Evolutionary conservation across 1,140 invertebrate species (phyloP).

Genomic region (Coptotermes formosanus): DNA sequence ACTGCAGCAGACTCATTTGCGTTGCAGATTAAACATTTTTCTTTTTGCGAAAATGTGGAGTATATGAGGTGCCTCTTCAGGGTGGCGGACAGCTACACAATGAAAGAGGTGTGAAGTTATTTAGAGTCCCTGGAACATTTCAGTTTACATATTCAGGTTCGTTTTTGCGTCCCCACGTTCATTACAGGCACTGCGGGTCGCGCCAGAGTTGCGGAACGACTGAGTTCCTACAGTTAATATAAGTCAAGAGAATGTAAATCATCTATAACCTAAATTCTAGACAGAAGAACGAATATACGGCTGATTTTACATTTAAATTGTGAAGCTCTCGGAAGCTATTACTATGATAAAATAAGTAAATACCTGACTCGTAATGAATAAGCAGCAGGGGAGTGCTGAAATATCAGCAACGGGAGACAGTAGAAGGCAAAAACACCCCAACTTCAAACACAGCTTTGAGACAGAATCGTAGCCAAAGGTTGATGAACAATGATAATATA

Average conservation of each 20-base stretch:
- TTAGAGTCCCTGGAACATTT: neutral
- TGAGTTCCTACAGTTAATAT: neutral
- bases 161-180: conserved; percentile 9
- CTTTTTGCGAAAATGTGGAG: neutral
- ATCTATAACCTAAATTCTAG: neutral
- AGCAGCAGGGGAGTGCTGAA: neutral
- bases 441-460: too few species aligned
- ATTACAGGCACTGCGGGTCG: neutral
- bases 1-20: too few species aligned
- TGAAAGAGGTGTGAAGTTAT: neutral
- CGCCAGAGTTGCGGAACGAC: neutral
- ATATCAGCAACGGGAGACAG: neutral
- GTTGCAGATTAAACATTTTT: neutral
- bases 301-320: neutral
- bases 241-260: neutral
- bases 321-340: neutral
- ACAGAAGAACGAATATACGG: neutral
- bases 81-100: neutral
- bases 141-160: conserved; percentile 24
- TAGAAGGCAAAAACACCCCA: too few species aligned
- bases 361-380: neutral
- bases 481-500: too few species aligned
- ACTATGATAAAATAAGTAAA: neutral
- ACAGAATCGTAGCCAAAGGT: too few species aligned
- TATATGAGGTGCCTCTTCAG: neutral